phyloP scores from a whole-genome alignment of 92 coral and sea anemone species.

The Hydrozoanthus gracilis region DNA sequence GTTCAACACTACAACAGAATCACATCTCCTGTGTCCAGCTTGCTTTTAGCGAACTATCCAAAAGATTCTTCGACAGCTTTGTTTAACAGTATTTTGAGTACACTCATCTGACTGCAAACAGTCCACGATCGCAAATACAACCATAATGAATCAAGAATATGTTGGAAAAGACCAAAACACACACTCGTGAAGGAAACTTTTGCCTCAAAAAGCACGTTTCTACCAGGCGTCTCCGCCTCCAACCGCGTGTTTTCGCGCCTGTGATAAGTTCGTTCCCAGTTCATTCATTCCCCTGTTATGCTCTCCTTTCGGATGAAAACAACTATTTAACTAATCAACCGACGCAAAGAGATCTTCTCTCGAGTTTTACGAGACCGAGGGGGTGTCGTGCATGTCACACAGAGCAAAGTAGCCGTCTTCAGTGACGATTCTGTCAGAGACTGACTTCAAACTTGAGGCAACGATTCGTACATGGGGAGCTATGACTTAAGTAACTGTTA shows the following conservation, averaged over 20 bases:
- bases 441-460: not conserved
- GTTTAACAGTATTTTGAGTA: not conserved
- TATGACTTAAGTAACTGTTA: too few relatives aligned
- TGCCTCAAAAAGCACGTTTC: not conserved
- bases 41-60: not conserved
- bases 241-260: not conserved
- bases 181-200: not conserved
- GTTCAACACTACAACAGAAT: constrained; percentile 1
- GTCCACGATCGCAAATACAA: not conserved
- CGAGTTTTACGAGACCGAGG: not conserved
- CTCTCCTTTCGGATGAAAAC: not conserved
- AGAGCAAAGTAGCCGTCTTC: not conserved
- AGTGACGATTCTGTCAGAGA: not conserved
- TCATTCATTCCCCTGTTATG: constrained; percentile 7
- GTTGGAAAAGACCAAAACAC: not conserved
- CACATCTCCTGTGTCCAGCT: not conserved
- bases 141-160: not conserved
- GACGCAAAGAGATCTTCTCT: not conserved
- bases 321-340: not conserved
- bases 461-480: not conserved
- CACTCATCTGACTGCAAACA: constrained; percentile 4
- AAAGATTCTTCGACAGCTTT: not conserved
- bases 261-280: not conserved
- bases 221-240: not conserved
- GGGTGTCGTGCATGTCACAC: constrained; percentile 5